Percentiles rank a stretch among this genome's conserved stretches.
Evolutionary conservation across 1,140 invertebrate genomes (phyloP).

Genomic region (Hormaphis cornu): DNA sequence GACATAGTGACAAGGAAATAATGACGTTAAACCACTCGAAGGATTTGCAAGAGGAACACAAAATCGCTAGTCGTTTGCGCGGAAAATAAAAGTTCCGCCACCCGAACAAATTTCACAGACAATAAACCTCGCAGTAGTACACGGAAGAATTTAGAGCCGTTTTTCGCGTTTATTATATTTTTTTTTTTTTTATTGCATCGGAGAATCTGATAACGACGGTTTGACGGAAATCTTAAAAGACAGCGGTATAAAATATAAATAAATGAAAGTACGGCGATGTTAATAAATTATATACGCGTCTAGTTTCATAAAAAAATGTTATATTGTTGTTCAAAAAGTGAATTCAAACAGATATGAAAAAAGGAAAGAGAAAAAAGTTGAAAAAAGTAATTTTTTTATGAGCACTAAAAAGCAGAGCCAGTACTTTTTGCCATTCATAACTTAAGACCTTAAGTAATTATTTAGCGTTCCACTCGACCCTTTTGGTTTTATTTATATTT

Average conservation of each 20-base stretch:
- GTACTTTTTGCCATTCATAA: neutral
- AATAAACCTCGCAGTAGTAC: conserved; percentile 1
- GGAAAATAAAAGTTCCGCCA: conserved; percentile 5
- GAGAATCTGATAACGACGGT: neutral
- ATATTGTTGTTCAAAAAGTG: neutral
- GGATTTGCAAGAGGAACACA: neutral
- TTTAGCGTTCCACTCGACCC: neutral
- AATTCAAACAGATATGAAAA: neutral
- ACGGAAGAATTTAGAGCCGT: conserved; percentile 2
- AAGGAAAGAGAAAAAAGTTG: neutral
- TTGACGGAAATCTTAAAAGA: neutral
- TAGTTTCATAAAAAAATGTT: neutral
- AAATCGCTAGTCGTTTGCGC: conserved; percentile 6
- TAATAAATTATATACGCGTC: conserved; percentile 6
- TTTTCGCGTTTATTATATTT: too few relatives aligned
- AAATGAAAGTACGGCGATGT: neutral
- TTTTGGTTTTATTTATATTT: conserved; percentile 21
- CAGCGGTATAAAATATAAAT: neutral
- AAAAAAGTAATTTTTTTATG: too few relatives aligned
- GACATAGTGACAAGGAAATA: neutral
- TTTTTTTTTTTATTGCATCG: neutral
- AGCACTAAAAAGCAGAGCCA: neutral
- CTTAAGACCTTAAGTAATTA: too few relatives aligned
- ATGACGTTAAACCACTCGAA: conserved; percentile 2
- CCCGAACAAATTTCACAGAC: conserved; percentile 20